Base-by-base conservation (phyloP, 2,797 vertebrate species). In the Chelon auratus region DNA sequence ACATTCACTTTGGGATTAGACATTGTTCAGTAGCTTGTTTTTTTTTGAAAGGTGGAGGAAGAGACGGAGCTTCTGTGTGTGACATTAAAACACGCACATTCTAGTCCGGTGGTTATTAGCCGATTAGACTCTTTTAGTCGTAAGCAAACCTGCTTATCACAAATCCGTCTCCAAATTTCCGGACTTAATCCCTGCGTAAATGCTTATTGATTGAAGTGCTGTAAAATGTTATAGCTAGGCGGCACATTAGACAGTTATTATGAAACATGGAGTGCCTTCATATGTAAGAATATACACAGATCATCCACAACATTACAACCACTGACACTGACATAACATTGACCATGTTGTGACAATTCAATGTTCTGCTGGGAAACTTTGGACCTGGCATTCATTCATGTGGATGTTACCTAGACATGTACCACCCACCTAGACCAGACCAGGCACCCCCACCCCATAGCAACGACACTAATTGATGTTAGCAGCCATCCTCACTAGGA, bases 11-110 rank as follows among this genome's bases (percentile, higher is more conserved):
- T 51, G 78, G 94, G 95, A 94, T 95, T 95, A 93, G 90, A 93
- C 94, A 93, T 93, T 92, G 91, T 90, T 90, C 89, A 94, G 91
- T 92, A 87, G 92, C 91, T 95, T 93, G 91, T 88, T 94, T 94
- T 93, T 94, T 93, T 87, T 78, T 67, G 24, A 65, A 72, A 78
- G 83, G 80, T 75, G 86, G 83, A 89, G 80, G 79, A 87, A 87
- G 85, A 85, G 66, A 62, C 47, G 36, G 47, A 15, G 70, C n/a
- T 24, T 67, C 15, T 58, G 60, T 65, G 78, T 47, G 45, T 75
- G 63, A 67, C 54, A 37, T 50, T 42, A 63, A n/a, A n/a, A 55
- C 65, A 58, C 64, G 54, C 50, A 68, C 12, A 54, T 14, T 48
- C 33, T 54, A 7, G 24, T 53, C 42, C 5, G 8, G 20, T 24